Evolutionary conservation across 2,113 vertebrate genomes (phyloP).

Genomic region (Bothrops jararaca): DNA sequence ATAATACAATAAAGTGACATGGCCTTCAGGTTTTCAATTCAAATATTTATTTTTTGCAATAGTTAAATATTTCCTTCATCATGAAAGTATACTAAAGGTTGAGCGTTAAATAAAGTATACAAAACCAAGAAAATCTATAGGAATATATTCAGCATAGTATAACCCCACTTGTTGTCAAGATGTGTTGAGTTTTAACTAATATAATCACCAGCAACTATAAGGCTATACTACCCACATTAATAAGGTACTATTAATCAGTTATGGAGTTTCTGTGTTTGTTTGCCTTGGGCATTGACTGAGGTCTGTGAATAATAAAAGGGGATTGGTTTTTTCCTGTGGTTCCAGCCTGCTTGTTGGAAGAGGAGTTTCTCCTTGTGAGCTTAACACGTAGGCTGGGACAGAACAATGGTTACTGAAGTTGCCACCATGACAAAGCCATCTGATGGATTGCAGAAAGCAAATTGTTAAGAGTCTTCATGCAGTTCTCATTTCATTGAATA

Average conservation of each 20-base stretch:
- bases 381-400: too few species aligned
- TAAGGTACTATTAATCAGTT: background rate
- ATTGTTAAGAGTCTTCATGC: background rate
- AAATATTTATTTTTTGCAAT: slow-evolving; percentile 1
- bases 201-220: background rate
- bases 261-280: background rate
- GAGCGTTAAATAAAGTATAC: background rate
- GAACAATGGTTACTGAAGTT: background rate
- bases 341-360: too few species aligned
- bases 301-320: too few species aligned
- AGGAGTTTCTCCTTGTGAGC: too few species aligned
- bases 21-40: background rate
- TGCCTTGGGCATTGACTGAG: too few species aligned
- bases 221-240: background rate
- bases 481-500: background rate
- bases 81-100: background rate
- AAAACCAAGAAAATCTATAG: background rate
- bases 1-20: background rate
- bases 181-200: background rate
- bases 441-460: background rate
- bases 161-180: background rate
- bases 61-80: background rate
- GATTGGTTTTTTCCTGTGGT: too few species aligned
- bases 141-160: background rate
- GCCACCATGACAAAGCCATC: background rate